Conservation (phyloP, 2,113 vertebrate genomes). For the Gambusia holbrooki region DNA sequence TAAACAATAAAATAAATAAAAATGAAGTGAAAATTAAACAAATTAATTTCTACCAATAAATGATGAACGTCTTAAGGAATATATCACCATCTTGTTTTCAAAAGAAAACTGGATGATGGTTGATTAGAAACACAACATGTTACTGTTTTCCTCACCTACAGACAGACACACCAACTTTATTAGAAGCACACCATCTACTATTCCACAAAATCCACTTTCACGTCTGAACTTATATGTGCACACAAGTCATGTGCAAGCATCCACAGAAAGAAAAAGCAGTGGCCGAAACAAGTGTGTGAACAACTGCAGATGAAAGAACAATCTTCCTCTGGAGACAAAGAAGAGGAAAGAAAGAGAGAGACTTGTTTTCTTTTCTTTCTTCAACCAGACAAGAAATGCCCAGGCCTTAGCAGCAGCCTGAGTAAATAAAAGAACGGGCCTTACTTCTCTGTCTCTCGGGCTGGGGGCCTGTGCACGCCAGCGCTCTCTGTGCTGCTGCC, state of each 20-base stretch:
- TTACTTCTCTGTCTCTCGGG: constrained; percentile 97
- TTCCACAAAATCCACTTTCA: constrained; percentile 13
- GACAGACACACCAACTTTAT: neutral
- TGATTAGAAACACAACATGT: neutral
- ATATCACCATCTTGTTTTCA: neutral
- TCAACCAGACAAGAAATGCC: constrained; percentile 97
- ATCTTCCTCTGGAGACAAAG: constrained; percentile 70
- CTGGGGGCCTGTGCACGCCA: constrained; percentile 86
- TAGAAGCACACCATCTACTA: constrained; percentile 17
- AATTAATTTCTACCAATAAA: neutral
- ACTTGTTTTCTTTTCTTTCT: constrained; percentile 86
- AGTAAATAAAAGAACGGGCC: constrained; percentile 99
- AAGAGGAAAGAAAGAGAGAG: constrained; percentile 73
- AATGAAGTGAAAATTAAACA: neutral
- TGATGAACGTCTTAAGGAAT: neutral
- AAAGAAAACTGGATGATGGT: neutral
- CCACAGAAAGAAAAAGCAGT: constrained; percentile 54
- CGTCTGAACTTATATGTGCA: constrained; percentile 32
- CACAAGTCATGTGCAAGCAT: constrained; percentile 52
- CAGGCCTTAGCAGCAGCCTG: constrained; percentile 95
- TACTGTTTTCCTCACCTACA: neutral
- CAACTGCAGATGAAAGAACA: constrained; percentile 92
- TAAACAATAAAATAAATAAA: neutral
- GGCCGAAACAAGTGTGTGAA: constrained; percentile 94
- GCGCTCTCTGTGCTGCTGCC: constrained; percentile 94